Evolutionary conservation across 2,888 invertebrate genomes (phyloP), one percentile per base, ranked within the genome.

Genomic region (Tethea ocularis): DNA sequence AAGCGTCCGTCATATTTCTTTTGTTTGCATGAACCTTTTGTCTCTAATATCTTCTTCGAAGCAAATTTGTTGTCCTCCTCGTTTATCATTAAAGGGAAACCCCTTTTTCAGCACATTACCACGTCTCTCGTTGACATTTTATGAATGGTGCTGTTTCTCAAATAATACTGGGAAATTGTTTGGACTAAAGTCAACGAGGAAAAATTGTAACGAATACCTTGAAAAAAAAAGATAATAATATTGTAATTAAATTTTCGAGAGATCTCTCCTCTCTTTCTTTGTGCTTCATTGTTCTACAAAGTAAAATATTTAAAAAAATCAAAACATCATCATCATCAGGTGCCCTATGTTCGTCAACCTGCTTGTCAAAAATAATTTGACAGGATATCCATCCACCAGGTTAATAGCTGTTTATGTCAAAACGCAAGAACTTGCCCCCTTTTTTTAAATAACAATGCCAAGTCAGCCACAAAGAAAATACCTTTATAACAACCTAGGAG

Each of bases 81-180:
- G 80, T 82, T 80, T 77, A 78, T 82, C 83, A 82, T 77, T 74
- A 69, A 61, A 57, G 62, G 67, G 57, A 51, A 59, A 69, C 71
- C 72, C 75, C 81, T 69, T 72, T 80, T 82, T 75, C 77, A 58
- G 61, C 64, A 74, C 78, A 78, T 80, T 80, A 77, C 72, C 69
- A 76, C 69, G 71, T 67, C 68, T 64, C 69, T 33, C 65, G 62
- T 60, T 68, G 82, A 78, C 73, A 67, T 74, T 71, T 72, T 75
- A 77, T 71, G 68, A 74, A 76, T 71, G 65, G 64, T 62, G 54
- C 51, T 65, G 67, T 64, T 68, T 66, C 61, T 56, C 24, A 57
- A 63, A 71, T 67, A 71, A 54, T 54, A 54, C 17, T 33, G 36
- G 3, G 54, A 54, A 54, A 54, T 36, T 33, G 54, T 11, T 33